Percentiles rank a stretch among this genome's conserved stretches.
These are phyloP conservation scores for Gymnothorax javanicus DNA, from an alignment of 2,797 vertebrate species.

Conservation along the genomic window DNA sequence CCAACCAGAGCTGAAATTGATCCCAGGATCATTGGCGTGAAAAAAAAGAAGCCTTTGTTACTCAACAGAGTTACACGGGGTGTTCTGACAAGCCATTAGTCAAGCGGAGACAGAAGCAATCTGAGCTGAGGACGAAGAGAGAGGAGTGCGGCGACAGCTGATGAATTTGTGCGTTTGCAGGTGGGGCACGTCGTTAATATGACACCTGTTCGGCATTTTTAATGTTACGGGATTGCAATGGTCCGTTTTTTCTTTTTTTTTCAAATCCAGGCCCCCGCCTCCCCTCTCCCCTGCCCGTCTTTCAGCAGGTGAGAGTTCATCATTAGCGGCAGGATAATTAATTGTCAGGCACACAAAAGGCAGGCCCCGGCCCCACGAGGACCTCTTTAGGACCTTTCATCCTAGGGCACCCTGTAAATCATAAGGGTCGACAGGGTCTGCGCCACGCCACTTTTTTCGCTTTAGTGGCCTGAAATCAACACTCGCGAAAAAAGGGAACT, in stretches of 20 bases:
- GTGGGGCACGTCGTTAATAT: constrained; percentile 42
- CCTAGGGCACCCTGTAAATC: constrained; percentile 50
- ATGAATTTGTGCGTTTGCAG: constrained; percentile 22
- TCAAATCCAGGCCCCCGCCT: constrained; percentile 11
- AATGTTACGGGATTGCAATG: constrained; percentile 33
- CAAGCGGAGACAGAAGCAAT: constrained; percentile 32
- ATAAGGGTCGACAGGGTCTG: constrained; percentile 35
- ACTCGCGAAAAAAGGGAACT: constrained; percentile 42
- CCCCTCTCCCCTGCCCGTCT: constrained; percentile 15
- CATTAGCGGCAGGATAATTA: constrained; percentile 60
- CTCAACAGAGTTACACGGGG: constrained; percentile 29
- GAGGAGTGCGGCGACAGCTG: constrained; percentile 9
- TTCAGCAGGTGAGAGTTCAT: constrained; percentile 58
- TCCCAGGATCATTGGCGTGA: constrained; percentile 20
- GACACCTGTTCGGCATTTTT: constrained; percentile 46
- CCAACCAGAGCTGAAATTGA: constrained; percentile 29
- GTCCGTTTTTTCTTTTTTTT: background rate
- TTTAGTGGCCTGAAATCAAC: constrained; percentile 41
- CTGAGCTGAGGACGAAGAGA: constrained; percentile 16
- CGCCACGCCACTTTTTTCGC: constrained; percentile 26
- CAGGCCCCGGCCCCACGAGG: constrained; percentile 41
- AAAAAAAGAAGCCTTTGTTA: constrained; percentile 28
- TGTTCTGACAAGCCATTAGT: constrained; percentile 37
- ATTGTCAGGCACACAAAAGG: constrained; percentile 51
- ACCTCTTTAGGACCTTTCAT: constrained; percentile 43